phyloP scores from a whole-genome alignment of 2,797 vertebrate species.

The Hydrolagus colliei region DNA sequence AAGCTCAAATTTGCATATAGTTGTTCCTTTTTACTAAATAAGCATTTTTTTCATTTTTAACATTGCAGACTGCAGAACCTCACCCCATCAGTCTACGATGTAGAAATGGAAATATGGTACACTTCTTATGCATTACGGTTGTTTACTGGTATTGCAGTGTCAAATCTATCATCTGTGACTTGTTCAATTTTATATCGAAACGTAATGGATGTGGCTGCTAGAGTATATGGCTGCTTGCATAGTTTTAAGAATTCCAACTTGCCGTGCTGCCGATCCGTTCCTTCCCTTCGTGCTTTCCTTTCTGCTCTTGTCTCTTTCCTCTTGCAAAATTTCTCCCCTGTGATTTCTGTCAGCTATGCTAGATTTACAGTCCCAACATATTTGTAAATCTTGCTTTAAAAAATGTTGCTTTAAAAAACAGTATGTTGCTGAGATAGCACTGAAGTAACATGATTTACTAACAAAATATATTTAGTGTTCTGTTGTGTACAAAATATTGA shows the following conservation, averaged over 20 bases:
- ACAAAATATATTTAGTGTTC: not conserved
- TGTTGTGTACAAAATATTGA: not conserved
- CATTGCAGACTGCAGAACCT: constrained; percentile 32
- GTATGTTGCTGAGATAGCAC: constrained; percentile 21
- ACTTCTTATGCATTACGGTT: constrained; percentile 32
- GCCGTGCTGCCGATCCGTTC: constrained; percentile 12
- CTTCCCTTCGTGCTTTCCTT: not conserved
- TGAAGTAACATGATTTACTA: constrained; percentile 29
- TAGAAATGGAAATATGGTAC: constrained; percentile 33
- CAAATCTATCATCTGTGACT: constrained; percentile 30
- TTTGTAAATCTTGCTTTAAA: not conserved
- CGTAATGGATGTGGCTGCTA: constrained; percentile 19
- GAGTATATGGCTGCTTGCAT: constrained; percentile 17
- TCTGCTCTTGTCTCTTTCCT: not conserved
- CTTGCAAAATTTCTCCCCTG: constrained; percentile 4
- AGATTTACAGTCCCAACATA: not conserved
- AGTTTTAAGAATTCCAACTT: constrained; percentile 21
- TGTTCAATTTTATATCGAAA: constrained; percentile 31
- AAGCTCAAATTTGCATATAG: constrained; percentile 27
- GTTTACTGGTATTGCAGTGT: constrained; percentile 30
- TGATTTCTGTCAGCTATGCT: constrained; percentile 9
- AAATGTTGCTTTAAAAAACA: not conserved
- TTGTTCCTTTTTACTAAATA: constrained; percentile 28
- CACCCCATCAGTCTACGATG: constrained; percentile 32
- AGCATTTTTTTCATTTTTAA: constrained; percentile 32